These are phyloP conservation scores for Mesoligia furuncula DNA, from an alignment of 2,888 invertebrate genomes.

Conservation along the genomic window DNA sequence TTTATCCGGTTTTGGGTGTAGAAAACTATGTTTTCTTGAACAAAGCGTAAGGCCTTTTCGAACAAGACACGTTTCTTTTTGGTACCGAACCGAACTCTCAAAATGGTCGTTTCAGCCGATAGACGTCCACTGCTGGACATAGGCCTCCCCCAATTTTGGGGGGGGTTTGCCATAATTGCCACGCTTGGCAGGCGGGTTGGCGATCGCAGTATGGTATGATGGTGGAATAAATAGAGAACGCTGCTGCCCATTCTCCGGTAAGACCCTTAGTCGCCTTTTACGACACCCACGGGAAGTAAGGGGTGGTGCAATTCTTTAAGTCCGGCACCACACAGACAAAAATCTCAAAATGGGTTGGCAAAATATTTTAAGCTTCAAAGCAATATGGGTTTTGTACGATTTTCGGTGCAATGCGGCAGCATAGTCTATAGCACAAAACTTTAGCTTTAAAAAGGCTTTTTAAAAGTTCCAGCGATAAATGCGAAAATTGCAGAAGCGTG, in stretches of 20 bases:
- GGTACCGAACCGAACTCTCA: neutral
- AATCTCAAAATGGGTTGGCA: neutral
- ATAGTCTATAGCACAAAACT: constrained; percentile 2
- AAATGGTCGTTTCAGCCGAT: too few species aligned
- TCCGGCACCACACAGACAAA: too few species aligned
- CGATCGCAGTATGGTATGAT: too few species aligned
- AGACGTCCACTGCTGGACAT: too few species aligned
- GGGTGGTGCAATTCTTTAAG: too few species aligned
- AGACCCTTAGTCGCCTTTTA: too few species aligned
- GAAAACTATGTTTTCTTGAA: neutral
- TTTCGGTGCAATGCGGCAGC: constrained; percentile 28
- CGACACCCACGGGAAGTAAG: too few species aligned
- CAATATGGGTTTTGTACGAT: neutral
- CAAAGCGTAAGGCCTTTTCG: neutral
- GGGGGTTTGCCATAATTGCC: too few species aligned
- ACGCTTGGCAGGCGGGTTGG: too few species aligned
- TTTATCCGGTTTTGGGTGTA: neutral
- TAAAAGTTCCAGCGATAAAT: constrained; percentile 28
- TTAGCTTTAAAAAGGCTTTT: constrained; percentile 10
- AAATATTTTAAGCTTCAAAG: neutral
- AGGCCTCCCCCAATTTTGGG: too few species aligned
- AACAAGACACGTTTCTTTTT: neutral
- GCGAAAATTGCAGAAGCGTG: constrained; percentile 15
- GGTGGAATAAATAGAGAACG: too few species aligned
- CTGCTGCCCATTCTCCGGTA: too few species aligned